These are phyloP conservation scores for Semnornis frantzii DNA, from an alignment of 2,113 vertebrate genomes.

Conservation along the genomic window DNA sequence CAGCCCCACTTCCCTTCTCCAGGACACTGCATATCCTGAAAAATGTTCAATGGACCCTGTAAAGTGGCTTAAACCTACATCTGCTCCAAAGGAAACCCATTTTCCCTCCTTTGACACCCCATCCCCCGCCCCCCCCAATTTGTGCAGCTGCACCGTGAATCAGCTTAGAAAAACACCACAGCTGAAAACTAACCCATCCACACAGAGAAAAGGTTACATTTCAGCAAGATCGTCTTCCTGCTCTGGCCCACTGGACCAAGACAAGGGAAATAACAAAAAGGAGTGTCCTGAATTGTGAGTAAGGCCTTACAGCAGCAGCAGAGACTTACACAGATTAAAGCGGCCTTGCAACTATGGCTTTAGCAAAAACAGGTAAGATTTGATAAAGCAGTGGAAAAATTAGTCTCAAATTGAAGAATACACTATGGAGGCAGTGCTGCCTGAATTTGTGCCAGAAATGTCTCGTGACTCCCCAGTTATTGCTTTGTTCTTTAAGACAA, in stretches of 20 bases:
- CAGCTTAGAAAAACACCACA: neutral
- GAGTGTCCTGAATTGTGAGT: neutral
- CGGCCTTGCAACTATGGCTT: neutral
- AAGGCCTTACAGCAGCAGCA: neutral
- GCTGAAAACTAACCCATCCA: neutral
- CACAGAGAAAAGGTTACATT: neutral
- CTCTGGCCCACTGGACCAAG: neutral
- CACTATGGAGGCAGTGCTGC: neutral
- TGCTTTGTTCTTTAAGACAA: neutral
- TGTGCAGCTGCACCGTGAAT: neutral
- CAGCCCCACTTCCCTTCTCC: neutral
- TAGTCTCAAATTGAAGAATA: neutral
- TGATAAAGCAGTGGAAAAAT: neutral
- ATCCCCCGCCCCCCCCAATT: too few species aligned
- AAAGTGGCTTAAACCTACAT: neutral
- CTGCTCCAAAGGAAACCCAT: neutral
- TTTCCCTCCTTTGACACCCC: neutral
- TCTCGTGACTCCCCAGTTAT: neutral
- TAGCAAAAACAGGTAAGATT: neutral
- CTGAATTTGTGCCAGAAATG: neutral
- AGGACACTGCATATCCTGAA: neutral
- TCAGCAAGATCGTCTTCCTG: neutral
- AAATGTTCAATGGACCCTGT: neutral
- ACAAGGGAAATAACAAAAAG: neutral
- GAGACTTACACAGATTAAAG: neutral